Evolutionary conservation across 92 coral and sea anemone species (phyloP).

Genomic region (Zoanthus sansibaricus): DNA sequence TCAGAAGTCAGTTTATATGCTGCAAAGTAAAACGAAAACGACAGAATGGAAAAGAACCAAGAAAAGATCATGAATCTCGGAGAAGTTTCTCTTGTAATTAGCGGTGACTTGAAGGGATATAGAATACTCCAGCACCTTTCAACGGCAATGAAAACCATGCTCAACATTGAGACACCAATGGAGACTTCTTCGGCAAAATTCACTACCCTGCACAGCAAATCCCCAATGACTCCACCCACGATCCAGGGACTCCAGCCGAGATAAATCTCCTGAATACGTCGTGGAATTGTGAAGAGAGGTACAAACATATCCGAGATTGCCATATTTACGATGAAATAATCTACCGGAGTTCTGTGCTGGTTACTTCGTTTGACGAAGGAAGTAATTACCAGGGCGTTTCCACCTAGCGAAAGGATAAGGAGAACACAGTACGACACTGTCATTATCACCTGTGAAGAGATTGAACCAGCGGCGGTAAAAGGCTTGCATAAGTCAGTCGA

Average conservation of each 20-base stretch:
- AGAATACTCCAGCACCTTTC: conserved; percentile 2
- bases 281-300: not conserved
- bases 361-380: not conserved
- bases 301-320: conserved; percentile 7
- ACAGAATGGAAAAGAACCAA: not conserved
- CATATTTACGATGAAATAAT: conserved; percentile 21
- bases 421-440: not conserved
- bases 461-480: not conserved
- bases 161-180: not conserved
- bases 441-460: not conserved
- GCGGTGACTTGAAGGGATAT: not conserved
- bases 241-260: conserved; percentile 3
- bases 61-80: not conserved
- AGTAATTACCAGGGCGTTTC: not conserved
- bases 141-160: conserved; percentile 9
- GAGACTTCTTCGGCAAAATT: conserved; percentile 2
- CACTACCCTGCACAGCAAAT: not conserved
- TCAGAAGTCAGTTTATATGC: not conserved
- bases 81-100: not conserved
- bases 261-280: conserved; percentile 1
- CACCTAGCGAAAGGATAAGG: not conserved
- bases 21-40: not conserved
- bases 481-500: not conserved
- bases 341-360: conserved; percentile 1
- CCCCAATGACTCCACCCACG: conserved; percentile 4